phyloP scores from a whole-genome alignment of 2,888 invertebrate genomes.

The Sarcophaga subvicina region DNA sequence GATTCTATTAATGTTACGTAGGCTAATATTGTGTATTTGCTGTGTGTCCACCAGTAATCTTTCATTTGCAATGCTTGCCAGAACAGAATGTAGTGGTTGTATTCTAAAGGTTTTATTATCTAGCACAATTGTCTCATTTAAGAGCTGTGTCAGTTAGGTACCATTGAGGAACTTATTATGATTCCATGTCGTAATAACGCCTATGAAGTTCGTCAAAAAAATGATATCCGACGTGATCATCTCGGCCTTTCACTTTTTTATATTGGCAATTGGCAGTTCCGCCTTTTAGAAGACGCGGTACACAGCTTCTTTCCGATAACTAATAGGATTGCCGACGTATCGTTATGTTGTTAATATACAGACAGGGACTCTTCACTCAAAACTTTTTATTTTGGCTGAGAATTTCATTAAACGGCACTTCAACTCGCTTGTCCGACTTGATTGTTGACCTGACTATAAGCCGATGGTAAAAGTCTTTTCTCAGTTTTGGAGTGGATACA shows the following conservation, averaged over 20 bases:
- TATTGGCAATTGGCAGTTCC: not conserved
- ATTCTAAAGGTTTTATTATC: not conserved
- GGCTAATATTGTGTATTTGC: too few relatives aligned
- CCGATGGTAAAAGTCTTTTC: not conserved
- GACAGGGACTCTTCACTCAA: not conserved
- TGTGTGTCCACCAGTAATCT: too few relatives aligned
- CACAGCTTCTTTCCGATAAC: not conserved
- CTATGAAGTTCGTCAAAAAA: not conserved
- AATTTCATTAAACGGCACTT: too few relatives aligned
- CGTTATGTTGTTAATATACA: slow-evolving; percentile 3
- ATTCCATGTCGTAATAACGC: not conserved
- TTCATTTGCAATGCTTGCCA: not conserved
- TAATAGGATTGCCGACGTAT: not conserved
- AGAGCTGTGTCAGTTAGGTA: not conserved
- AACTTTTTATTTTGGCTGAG: not conserved
- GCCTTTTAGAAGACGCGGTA: slow-evolving; percentile 1
- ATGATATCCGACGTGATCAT: not conserved
- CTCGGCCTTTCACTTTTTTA: not conserved
- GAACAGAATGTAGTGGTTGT: not conserved
- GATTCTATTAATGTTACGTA: too few relatives aligned
- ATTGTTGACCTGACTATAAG: slow-evolving; percentile 15
- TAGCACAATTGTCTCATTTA: not conserved
- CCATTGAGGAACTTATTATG: slow-evolving; percentile 1
- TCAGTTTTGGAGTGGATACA: not conserved
- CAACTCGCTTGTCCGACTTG: too few relatives aligned